These are phyloP conservation scores for Palaemon carinicauda DNA, from an alignment of 1,140 invertebrate genomes.

Conservation along the genomic window DNA sequence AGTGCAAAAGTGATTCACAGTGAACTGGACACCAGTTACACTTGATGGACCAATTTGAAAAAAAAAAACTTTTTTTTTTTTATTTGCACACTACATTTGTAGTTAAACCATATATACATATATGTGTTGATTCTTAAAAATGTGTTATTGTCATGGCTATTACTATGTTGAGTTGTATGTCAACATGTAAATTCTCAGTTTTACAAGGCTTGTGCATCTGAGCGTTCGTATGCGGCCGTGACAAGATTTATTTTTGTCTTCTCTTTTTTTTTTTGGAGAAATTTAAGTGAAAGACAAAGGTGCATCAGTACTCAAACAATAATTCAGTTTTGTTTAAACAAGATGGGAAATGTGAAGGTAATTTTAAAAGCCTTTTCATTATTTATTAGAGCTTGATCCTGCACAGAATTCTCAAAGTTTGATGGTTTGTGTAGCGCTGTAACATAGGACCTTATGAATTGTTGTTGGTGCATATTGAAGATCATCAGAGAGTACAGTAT, in stretches of 20 bases:
- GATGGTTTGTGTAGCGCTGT: no score
- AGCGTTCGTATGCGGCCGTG: neutral
- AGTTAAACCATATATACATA: slow-evolving; percentile 2
- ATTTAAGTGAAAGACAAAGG: neutral
- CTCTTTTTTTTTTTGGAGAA: slow-evolving; percentile 20
- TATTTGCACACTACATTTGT: slow-evolving; percentile 14
- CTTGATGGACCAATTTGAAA: neutral
- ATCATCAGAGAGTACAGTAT: no score
- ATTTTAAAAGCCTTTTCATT: no score
- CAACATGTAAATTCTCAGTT: slow-evolving; percentile 34
- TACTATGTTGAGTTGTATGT: slow-evolving; percentile 40
- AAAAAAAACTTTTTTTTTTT: neutral
- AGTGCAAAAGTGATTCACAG: neutral
- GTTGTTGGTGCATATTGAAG: no score
- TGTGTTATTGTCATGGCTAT: slow-evolving; percentile 17
- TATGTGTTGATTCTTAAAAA: slow-evolving; percentile 32
- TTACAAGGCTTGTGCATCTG: slow-evolving; percentile 37
- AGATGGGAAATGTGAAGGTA: no score
- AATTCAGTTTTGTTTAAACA: neutral
- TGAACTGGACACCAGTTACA: neutral
- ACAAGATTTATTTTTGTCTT: slow-evolving; percentile 44
- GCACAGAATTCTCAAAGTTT: no score
- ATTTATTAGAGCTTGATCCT: no score
- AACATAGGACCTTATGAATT: no score
- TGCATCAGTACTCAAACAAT: neutral